A percentile compares a stretch with the other conserved stretches of the same genome.
Evolutionary conservation across 2,797 vertebrate species (phyloP).

Genomic region (Erpetoichthys calabaricus): DNA sequence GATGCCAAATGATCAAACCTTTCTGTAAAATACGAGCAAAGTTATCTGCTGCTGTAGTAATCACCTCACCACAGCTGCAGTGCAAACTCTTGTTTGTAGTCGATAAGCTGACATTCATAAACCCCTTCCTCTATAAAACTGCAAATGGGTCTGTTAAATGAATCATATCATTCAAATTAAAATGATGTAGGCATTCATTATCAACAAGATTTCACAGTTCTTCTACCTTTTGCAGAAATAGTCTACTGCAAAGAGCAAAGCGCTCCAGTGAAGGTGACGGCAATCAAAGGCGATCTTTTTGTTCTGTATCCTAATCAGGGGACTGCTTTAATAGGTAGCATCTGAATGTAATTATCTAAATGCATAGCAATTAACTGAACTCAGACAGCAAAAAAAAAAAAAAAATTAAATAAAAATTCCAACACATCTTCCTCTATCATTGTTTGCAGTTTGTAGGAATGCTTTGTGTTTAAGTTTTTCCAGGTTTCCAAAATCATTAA

Average conservation of each 20-base stretch:
- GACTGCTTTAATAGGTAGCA: background rate
- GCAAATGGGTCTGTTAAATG: constrained; percentile 6
- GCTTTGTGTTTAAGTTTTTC: too few species aligned
- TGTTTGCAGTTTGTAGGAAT: too few species aligned
- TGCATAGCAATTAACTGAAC: background rate
- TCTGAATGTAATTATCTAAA: background rate
- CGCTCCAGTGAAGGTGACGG: constrained; percentile 8
- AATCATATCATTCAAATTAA: constrained; percentile 14
- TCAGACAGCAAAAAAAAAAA: background rate
- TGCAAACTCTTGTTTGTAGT: constrained; percentile 1
- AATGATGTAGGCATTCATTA: constrained; percentile 9
- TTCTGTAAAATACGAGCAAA: too few species aligned
- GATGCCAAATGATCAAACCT: too few species aligned
- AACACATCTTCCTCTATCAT: too few species aligned
- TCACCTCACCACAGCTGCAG: background rate
- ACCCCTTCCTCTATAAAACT: background rate
- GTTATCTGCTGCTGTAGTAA: too few species aligned
- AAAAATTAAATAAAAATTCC: too few species aligned
- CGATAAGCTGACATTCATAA: constrained; percentile 10
- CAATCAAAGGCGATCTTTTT: constrained; percentile 5
- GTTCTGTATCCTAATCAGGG: constrained; percentile 2
- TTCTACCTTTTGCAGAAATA: background rate
- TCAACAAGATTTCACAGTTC: background rate
- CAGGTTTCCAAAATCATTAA: too few species aligned
- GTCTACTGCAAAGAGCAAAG: too few species aligned